Evolutionary conservation across 2,797 vertebrate genomes (phyloP), one percentile per base, ranked within the genome.

Genomic region (Pygocentrus nattereri): DNA sequence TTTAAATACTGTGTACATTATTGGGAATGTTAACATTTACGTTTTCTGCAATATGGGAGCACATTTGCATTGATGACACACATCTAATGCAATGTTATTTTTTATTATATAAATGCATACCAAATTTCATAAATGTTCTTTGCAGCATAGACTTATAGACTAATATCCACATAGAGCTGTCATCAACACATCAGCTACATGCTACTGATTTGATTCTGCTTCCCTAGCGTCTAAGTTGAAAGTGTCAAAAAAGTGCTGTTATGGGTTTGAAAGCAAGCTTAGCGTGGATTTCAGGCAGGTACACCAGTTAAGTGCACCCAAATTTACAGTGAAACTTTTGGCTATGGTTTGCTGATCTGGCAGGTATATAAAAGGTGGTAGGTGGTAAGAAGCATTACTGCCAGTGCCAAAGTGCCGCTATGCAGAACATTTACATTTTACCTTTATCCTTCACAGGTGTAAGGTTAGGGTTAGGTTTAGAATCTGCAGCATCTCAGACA

Each of bases 1-100:
- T 72, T 82, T 82, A 71, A 72, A 81, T 47, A 78, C 70, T 62
- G 21, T 70, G 62, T 73, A 58, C 31, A 38, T 8, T 72, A 74
- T 75, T 49, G 47, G 64, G 64, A 84, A 81, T 81, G 75, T 76
- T 78, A 78, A 73, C 21, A 27, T 56, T 84, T 80, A 50, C 21
- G 75, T 78, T 82, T 76, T 78, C 68, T 74, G 83, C 83, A 84
- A 81, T 84, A 84, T 78, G 47, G 47, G 31, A n/a, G 62, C 30
- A 59, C 18, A 23, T 78, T 80, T 78, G 38, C 70, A 27, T 58
- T 41, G 58, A 52, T 52, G 38, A 27, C 59, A 74, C 44, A 67
- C 44, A 58, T 52, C 62, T 64, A 59, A 74, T 81, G 74, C 79
- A 81, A 74, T 68, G 74, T 27, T 77, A 38, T 54, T 69, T 76